Evolutionary conservation across 2,888 invertebrate genomes (phyloP).

Genomic region (Schizotus pectinicornis): DNA sequence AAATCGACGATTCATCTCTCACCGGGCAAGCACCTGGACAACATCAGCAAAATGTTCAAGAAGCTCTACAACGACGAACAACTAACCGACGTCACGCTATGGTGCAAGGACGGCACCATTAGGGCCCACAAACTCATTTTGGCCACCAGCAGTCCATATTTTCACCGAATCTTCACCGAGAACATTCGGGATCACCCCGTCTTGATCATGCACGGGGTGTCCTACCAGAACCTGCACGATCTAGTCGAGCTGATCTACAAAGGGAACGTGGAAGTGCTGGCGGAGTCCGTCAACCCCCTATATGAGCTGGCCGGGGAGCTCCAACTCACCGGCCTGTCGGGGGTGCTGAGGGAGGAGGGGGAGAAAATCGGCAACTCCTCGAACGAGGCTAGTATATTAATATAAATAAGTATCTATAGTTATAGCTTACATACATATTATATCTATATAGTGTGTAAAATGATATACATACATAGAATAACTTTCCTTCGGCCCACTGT

Average conservation of each 20-base stretch:
- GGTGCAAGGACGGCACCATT: conserved; percentile 74
- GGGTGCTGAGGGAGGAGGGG: conserved; percentile 10
- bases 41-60: conserved; percentile 72
- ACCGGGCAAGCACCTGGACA: conserved; percentile 72
- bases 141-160: conserved; percentile 78
- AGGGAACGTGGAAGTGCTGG: conserved; percentile 71
- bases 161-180: conserved; percentile 76
- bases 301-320: conserved; percentile 73
- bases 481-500: too few relatives aligned
- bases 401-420: too few relatives aligned
- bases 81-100: conserved; percentile 73
- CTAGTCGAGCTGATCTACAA: conserved; percentile 75
- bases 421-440: too few relatives aligned
- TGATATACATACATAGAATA: too few relatives aligned
- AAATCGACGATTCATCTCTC: conserved; percentile 31
- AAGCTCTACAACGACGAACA: conserved; percentile 72
- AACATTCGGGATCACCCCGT: conserved; percentile 74
- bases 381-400: too few relatives aligned
- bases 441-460: too few relatives aligned
- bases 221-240: conserved; percentile 70
- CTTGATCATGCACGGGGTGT: conserved; percentile 72
- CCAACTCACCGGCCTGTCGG: conserved; percentile 65
- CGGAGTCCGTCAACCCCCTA: conserved; percentile 67
- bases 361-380: not conserved
- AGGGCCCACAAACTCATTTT: conserved; percentile 75